Percentiles rank a stretch among this genome's conserved stretches.
Evolutionary conservation across 92 coral and sea anemone genomes (phyloP).

Genomic region (Pocillopora grandis): DNA sequence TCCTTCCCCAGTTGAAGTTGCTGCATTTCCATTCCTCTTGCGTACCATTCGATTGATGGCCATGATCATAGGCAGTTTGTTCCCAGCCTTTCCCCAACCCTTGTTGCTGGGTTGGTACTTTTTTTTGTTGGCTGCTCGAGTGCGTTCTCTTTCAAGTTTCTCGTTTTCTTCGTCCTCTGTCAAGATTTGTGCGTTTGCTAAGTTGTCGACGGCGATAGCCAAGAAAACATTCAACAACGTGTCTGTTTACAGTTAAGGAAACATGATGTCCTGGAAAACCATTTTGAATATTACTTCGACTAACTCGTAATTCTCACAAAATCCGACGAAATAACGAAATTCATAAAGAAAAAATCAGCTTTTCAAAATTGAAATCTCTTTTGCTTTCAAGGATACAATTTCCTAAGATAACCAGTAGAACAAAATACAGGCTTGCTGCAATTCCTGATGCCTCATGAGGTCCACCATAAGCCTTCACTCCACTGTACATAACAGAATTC

Average conservation of each 20-base stretch:
- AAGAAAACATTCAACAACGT: constrained; percentile 94
- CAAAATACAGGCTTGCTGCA: constrained; percentile 85
- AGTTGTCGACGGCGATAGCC: constrained; percentile 99
- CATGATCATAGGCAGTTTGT: constrained; percentile 56
- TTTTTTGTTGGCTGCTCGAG: constrained; percentile 54
- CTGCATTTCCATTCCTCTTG: constrained; percentile 44
- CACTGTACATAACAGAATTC: constrained; percentile 94
- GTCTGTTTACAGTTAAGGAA: constrained; percentile 71
- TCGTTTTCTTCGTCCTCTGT: constrained; percentile 95
- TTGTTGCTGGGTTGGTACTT: constrained; percentile 47
- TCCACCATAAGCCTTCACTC: constrained; percentile 84
- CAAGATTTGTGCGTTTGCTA: constrained; percentile 96
- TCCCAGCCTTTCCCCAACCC: constrained; percentile 63
- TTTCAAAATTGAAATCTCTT: too few relatives aligned
- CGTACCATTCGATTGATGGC: constrained; percentile 53
- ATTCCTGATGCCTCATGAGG: constrained; percentile 57
- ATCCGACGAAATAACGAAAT: too few relatives aligned
- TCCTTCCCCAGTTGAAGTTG: constrained; percentile 16
- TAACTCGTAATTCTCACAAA: too few relatives aligned
- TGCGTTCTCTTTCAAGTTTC: constrained; percentile 62
- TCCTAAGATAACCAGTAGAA: constrained; percentile 89
- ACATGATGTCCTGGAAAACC: background rate
- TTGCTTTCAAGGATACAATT: constrained; percentile 89
- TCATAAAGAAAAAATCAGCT: too few relatives aligned
- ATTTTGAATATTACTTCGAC: too few relatives aligned